Conservation (phyloP, 2,113 vertebrate species). For the Hiodon alosoides region DNA sequence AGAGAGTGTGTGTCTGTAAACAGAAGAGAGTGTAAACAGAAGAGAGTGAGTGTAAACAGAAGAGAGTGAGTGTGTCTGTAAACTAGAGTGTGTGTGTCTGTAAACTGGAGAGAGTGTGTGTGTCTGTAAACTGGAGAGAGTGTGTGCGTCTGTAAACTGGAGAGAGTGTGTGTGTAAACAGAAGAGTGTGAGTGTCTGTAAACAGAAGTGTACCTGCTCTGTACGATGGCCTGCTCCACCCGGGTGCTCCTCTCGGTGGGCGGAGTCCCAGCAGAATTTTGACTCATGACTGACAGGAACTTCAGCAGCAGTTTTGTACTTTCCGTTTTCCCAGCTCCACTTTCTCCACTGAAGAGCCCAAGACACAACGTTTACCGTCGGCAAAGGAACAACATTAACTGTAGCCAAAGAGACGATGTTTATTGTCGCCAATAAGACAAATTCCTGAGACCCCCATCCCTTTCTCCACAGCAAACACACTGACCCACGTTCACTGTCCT, state of each 20-base stretch:
- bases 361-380: background rate
- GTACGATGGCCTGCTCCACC: slow-evolving; percentile 83
- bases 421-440: too few relatives aligned
- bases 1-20: background rate
- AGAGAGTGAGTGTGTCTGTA: background rate
- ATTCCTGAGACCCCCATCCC: too few relatives aligned
- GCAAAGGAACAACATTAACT: too few relatives aligned
- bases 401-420: too few relatives aligned
- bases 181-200: too few relatives aligned
- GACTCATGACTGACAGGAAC: slow-evolving; percentile 87
- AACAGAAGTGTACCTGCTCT: slow-evolving; percentile 73
- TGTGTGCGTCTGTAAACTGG: too few relatives aligned
- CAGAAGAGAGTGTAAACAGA: background rate
- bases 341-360: slow-evolving; percentile 69
- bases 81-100: background rate
- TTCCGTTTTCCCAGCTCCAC: slow-evolving; percentile 88
- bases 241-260: slow-evolving; percentile 64
- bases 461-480: too few relatives aligned
- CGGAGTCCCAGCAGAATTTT: slow-evolving; percentile 67
- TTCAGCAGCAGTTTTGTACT: slow-evolving; percentile 85
- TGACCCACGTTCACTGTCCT: too few relatives aligned
- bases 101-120: background rate
- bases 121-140: background rate
- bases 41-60: too few relatives aligned
- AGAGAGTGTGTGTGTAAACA: too few relatives aligned